Percentiles rank a stretch among this genome's conserved stretches.
phyloP scores from a whole-genome alignment of 1,140 invertebrate genomes.

The Antheraea mylitta region DNA sequence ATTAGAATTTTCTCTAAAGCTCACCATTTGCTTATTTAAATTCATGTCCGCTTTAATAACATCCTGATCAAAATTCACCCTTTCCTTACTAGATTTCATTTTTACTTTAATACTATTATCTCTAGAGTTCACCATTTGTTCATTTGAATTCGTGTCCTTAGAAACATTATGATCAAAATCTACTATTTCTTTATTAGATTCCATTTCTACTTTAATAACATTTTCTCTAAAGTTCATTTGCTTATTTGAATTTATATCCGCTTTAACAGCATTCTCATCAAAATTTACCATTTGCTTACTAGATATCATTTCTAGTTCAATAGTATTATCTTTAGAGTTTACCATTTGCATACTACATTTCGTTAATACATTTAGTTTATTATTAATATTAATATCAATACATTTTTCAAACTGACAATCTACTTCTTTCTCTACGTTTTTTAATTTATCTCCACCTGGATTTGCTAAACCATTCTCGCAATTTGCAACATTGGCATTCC shows the following conservation, averaged over 20 bases:
- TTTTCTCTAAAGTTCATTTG: no score
- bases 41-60: no score
- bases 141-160: no score
- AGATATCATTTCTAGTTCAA: background rate
- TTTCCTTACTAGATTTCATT: no score
- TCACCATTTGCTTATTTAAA: background rate
- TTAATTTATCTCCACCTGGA: background rate
- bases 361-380: background rate
- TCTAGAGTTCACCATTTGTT: no score
- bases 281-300: background rate
- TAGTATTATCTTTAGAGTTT: background rate
- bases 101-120: no score
- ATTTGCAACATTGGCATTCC: constrained; percentile 48
- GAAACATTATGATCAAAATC: no score
- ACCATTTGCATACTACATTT: background rate
- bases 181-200: no score
- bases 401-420: background rate
- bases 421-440: background rate
- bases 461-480: background rate
- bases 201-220: no score
- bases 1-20: background rate
- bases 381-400: background rate
- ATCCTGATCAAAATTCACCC: no score
- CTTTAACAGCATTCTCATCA: background rate
- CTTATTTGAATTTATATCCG: no score